These are phyloP conservation scores for Entosphenus tridentatus DNA, from an alignment of 2,113 vertebrate species.

Conservation along the genomic window DNA sequence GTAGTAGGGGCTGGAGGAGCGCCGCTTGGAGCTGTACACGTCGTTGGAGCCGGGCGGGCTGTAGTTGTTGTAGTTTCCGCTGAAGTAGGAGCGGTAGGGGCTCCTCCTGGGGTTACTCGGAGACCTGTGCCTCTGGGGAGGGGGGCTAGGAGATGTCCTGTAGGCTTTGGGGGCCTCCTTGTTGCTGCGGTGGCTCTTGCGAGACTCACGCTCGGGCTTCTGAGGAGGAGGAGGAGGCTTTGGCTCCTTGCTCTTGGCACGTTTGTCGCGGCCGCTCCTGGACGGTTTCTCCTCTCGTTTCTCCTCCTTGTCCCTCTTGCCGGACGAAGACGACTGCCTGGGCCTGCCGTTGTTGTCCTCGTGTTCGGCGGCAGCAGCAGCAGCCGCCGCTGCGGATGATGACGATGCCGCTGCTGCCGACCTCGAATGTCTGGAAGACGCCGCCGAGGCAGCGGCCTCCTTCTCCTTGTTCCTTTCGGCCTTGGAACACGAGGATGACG, in stretches of 20 bases:
- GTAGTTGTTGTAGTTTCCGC: neutral
- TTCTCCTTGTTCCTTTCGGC: neutral
- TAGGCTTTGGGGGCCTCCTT: neutral
- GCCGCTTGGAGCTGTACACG: neutral
- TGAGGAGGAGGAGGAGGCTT: neutral
- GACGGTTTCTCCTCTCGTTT: neutral
- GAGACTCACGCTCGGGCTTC: neutral
- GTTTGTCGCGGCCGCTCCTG: neutral
- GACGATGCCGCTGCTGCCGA: too few relatives aligned
- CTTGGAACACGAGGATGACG: neutral
- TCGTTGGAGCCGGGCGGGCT: conserved; percentile 5
- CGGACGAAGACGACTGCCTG: neutral
- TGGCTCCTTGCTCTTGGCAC: neutral
- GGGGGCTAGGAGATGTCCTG: neutral
- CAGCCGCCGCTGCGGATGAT: too few relatives aligned
- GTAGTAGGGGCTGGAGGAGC: conserved; percentile 5
- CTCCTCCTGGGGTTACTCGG: neutral
- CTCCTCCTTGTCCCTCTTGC: conserved; percentile 1
- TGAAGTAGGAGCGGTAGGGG: neutral
- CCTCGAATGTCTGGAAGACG: too few relatives aligned
- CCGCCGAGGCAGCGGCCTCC: too few relatives aligned
- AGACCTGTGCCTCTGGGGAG: neutral
- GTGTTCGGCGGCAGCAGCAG: neutral
- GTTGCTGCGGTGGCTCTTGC: neutral
- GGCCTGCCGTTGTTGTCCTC: conserved; percentile 6